A percentile compares a stretch with the other conserved stretches of the same genome.
phyloP scores from a whole-genome alignment of 2,113 vertebrate genomes.

The Taxidea taxus region DNA sequence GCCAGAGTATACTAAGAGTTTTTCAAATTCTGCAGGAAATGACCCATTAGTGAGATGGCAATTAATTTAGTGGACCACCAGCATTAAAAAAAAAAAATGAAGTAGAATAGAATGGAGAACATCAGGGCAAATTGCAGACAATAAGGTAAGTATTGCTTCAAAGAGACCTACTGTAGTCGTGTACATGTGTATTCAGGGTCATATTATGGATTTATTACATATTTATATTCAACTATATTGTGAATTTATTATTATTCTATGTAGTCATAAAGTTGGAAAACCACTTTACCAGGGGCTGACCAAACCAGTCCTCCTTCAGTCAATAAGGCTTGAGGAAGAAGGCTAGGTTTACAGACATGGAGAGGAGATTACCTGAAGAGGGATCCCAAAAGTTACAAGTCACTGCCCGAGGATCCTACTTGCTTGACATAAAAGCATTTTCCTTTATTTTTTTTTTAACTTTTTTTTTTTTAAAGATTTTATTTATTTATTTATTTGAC shows the following conservation, averaged over 20 bases:
- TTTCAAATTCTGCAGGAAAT: neutral
- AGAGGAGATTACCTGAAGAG: neutral
- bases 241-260: neutral
- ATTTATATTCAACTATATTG: neutral
- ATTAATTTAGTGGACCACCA: neutral
- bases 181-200: neutral
- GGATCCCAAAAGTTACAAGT: neutral
- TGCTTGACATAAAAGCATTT: neutral
- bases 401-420: neutral
- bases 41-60: neutral
- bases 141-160: neutral
- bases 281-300: neutral
- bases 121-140: neutral
- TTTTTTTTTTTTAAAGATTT: too few species aligned
- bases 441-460: too few species aligned
- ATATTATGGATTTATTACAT: neutral
- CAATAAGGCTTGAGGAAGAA: neutral
- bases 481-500: too few species aligned
- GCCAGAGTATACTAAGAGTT: neutral
- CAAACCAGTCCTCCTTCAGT: neutral
- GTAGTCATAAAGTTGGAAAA: neutral
- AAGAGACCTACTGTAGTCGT: neutral
- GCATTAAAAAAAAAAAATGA: neutral
- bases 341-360: neutral
- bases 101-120: neutral